Conservation (phyloP, 2,797 vertebrate species). For the Hafferia zeledoni region DNA sequence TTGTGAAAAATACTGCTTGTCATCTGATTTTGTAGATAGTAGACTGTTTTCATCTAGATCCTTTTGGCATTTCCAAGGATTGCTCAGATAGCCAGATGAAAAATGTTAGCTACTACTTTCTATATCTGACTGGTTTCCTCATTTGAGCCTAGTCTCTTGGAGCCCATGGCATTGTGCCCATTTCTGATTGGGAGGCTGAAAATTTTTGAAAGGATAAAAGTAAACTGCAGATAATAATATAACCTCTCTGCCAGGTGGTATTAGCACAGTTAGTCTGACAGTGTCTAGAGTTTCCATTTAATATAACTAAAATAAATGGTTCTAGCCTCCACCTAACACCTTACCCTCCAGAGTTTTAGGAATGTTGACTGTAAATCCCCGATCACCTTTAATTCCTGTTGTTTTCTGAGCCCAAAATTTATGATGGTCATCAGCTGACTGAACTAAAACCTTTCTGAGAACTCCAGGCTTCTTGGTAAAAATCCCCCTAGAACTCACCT, state of each 20-base stretch:
- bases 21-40: not conserved
- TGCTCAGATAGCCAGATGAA: not conserved
- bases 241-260: conserved; percentile 42
- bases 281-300: conserved; percentile 48
- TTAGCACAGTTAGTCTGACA: conserved; percentile 20
- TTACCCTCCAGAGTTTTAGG: conserved; percentile 35
- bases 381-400: conserved; percentile 7
- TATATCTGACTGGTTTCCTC: not conserved
- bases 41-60: not conserved
- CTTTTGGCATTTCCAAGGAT: not conserved
- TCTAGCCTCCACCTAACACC: conserved; percentile 32
- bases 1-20: not conserved
- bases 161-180: not conserved
- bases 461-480: not conserved
- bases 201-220: conserved; percentile 26
- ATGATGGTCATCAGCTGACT: not conserved
- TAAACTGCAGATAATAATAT: conserved; percentile 25
- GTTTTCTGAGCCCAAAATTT: conserved; percentile 11
- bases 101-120: conserved; percentile 2
- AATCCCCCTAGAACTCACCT: not conserved
- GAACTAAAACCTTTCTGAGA: not conserved
- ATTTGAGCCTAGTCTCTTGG: not conserved
- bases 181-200: not conserved
- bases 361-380: conserved; percentile 49
- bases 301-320: conserved; percentile 48